Evolutionary conservation across 2,797 vertebrate species (phyloP).

Genomic region (Chromobotia macracanthus): DNA sequence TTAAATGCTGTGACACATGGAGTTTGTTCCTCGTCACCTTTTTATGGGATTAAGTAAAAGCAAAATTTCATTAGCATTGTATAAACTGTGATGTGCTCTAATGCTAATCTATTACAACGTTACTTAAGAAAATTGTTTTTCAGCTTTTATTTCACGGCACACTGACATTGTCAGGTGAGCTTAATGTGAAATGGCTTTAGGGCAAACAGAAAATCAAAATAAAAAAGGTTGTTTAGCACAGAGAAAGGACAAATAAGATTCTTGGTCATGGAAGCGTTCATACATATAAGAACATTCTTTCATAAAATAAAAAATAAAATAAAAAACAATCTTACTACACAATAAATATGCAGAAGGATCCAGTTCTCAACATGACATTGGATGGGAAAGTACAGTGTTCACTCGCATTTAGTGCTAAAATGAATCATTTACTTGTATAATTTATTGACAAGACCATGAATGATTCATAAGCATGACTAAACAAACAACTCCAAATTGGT

Average conservation of each 20-base stretch:
- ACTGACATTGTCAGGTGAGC: slow-evolving; percentile 35
- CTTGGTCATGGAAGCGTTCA: slow-evolving; percentile 1
- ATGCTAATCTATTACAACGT: slow-evolving; percentile 30
- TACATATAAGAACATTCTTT: background rate
- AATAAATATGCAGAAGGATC: slow-evolving; percentile 68
- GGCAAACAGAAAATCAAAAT: background rate
- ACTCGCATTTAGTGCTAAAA: slow-evolving; percentile 70
- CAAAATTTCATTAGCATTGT: slow-evolving; percentile 20
- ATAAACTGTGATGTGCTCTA: slow-evolving; percentile 26
- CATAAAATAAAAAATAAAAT: slow-evolving; percentile 47
- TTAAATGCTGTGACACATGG: background rate
- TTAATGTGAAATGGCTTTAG: slow-evolving; percentile 43
- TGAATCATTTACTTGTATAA: slow-evolving; percentile 74
- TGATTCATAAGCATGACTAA: slow-evolving; percentile 68
- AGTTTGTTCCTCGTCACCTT: slow-evolving; percentile 1
- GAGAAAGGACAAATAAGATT: slow-evolving; percentile 24
- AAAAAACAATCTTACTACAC: slow-evolving; percentile 12
- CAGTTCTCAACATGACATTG: slow-evolving; percentile 57
- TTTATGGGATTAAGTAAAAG: background rate
- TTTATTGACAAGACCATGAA: slow-evolving; percentile 75
- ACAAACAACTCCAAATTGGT: slow-evolving; percentile 55
- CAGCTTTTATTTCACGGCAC: slow-evolving; percentile 29
- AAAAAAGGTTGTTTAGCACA: slow-evolving; percentile 7
- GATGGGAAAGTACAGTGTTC: slow-evolving; percentile 65
- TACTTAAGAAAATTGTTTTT: slow-evolving; percentile 25